phyloP scores from a whole-genome alignment of 64 coral and sea anemone species.

The Exaiptasia diaphana region DNA sequence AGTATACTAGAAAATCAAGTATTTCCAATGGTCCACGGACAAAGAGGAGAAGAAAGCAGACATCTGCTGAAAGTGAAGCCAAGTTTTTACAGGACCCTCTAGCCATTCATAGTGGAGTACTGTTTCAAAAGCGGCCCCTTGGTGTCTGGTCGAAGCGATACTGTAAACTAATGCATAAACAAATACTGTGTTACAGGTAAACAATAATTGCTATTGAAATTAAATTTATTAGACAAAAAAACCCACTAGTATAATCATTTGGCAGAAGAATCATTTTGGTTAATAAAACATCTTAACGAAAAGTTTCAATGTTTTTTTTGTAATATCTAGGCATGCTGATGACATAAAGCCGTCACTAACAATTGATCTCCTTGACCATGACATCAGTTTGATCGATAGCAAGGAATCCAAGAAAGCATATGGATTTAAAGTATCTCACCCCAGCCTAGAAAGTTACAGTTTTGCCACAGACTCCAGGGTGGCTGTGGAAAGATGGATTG shows the following conservation, averaged over 20 bases:
- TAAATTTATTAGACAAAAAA: not conserved
- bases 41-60: slow-evolving; percentile 72
- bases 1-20: not conserved
- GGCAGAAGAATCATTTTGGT: not conserved
- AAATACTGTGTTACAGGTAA: slow-evolving; percentile 80
- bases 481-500: slow-evolving; percentile 91
- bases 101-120: slow-evolving; percentile 81
- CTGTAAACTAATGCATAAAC: slow-evolving; percentile 79
- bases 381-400: slow-evolving; percentile 74
- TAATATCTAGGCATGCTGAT: slow-evolving; percentile 64
- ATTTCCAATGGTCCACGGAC: slow-evolving; percentile 2
- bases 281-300: not conserved
- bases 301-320: not conserved
- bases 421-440: slow-evolving; percentile 71
- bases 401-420: slow-evolving; percentile 82
- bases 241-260: not conserved
- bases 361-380: slow-evolving; percentile 67
- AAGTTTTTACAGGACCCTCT: slow-evolving; percentile 70
- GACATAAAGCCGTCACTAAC: slow-evolving; percentile 68
- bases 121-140: slow-evolving; percentile 84
- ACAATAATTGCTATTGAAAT: not conserved
- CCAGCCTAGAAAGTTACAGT: slow-evolving; percentile 59
- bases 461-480: slow-evolving; percentile 89
- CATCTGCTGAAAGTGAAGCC: slow-evolving; percentile 70
- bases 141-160: slow-evolving; percentile 88